Base-by-base conservation (phyloP, 2,113 vertebrate species). In the Oreochromis tanganicae region DNA sequence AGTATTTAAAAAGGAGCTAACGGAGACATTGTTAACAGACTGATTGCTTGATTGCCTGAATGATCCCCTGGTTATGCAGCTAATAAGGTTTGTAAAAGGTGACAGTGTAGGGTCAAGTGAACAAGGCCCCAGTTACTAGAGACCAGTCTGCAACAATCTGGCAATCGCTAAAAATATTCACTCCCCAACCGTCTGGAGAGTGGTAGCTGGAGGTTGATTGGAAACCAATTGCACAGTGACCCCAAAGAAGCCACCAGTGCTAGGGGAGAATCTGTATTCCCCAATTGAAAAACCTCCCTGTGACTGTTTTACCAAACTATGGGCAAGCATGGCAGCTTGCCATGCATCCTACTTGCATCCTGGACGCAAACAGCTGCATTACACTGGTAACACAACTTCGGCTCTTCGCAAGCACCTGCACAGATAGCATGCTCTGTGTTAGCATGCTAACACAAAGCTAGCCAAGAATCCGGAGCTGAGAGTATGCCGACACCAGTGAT, bases 211-310 rank as follows among this genome's bases (percentile, higher is more conserved):
- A 38, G 34, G 61, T 66, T 38, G 17, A 66, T 13, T 10, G 17
- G 19, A 66, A 63, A 36, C 32, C 6, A 9, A 66, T 11, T 34
- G 59, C 9, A n/a, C 10, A 66, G 1, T 38, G 61, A 38, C 10
- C 61, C 34, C 61, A 38, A 21, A 68, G 36, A 21, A 71, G 12
- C 36, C 19, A 13, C n/a, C 36, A 9, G 11, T 68, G 61, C 34
- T 21, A 38, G 34, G 11, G 17, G 36, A 41, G 6, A 68, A 68
- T 12, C n/a, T 68, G 19, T 0, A 68, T 41, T 4, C 34, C 1
- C 36, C n/a, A 13, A 14, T 1, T 0, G 0, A 38, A 68, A 68
- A 38, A 21, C 61, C 1, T 66, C 34, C 61, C 21, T 12, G 19
- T 38, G 19, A 21, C 19, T 38, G 6, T 38, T 38, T 38, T 57